These are phyloP conservation scores for Mungos mungo DNA, from an alignment of 2,113 vertebrate species.

Conservation along the genomic window DNA sequence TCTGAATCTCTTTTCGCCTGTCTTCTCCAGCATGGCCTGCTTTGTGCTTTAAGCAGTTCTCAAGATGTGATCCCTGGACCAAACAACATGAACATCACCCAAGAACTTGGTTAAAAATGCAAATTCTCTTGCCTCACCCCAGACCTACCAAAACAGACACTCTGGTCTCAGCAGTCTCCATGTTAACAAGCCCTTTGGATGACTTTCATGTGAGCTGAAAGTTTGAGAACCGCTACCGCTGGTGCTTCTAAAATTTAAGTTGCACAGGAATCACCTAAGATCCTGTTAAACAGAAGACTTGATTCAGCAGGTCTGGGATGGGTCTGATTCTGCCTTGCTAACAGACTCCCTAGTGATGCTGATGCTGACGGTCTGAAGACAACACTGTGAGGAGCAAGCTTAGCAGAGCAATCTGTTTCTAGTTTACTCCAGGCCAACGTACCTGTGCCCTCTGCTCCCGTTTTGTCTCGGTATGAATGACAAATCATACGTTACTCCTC, in stretches of 20 bases:
- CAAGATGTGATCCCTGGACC: background rate
- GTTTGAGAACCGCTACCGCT: background rate
- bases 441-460: background rate
- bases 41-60: background rate
- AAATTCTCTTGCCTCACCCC: background rate
- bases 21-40: background rate
- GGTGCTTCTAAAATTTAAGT: background rate
- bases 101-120: background rate
- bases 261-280: background rate
- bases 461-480: background rate
- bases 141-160: background rate
- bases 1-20: background rate
- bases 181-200: background rate
- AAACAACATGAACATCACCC: background rate
- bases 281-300: background rate
- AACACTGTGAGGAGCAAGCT: background rate
- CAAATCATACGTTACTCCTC: background rate
- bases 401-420: background rate
- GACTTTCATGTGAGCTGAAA: background rate
- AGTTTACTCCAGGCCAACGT: background rate
- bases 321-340: background rate
- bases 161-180: background rate
- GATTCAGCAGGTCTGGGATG: background rate
- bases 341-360: background rate
- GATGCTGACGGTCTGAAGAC: background rate